phyloP scores from a whole-genome alignment of 1,140 invertebrate genomes.

The Drosophila carrolli region DNA sequence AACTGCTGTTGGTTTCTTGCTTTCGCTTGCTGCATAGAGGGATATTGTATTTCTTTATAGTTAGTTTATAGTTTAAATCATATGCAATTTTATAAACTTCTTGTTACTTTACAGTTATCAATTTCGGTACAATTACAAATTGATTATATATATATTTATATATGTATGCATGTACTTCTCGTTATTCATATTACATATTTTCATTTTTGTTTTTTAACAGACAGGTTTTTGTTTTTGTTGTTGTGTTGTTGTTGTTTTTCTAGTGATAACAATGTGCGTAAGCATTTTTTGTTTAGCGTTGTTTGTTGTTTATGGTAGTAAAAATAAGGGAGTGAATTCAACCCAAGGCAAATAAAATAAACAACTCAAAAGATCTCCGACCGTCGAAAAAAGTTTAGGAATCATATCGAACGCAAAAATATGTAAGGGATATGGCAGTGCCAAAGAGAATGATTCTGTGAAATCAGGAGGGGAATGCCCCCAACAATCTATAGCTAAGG shows the following conservation, averaged over 20 bases:
- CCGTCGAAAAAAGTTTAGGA: conserved; percentile 2
- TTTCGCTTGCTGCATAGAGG: conserved; percentile 63
- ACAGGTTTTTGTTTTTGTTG: conserved; percentile 36
- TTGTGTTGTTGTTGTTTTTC: conserved; percentile 29
- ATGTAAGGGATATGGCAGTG: conserved; percentile 25
- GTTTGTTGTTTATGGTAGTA: conserved; percentile 29
- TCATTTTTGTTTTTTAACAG: conserved; percentile 44
- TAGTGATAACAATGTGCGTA: conserved; percentile 61
- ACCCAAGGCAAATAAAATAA: conserved; percentile 17
- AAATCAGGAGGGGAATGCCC: conserved; percentile 16
- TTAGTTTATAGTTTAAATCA: conserved; percentile 73
- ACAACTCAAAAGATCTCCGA: conserved; percentile 26
- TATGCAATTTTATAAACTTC: conserved; percentile 74
- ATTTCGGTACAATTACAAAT: conserved; percentile 75
- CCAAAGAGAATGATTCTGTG: conserved; percentile 22
- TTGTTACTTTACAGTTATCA: conserved; percentile 75
- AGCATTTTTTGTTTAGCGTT: conserved; percentile 37
- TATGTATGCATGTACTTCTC: conserved; percentile 43
- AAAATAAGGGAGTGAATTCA: conserved; percentile 26
- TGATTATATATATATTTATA: conserved; percentile 53
- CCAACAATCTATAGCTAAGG: conserved; percentile 30
- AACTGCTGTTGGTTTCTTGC: conserved; percentile 46
- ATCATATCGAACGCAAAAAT: conserved; percentile 2
- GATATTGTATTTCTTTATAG: conserved; percentile 72
- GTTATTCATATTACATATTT: conserved; percentile 55